Evolutionary conservation across 2,113 vertebrate species (phyloP), one percentile per base, ranked within the genome.

Genomic region (Tricholaema leucomelas): DNA sequence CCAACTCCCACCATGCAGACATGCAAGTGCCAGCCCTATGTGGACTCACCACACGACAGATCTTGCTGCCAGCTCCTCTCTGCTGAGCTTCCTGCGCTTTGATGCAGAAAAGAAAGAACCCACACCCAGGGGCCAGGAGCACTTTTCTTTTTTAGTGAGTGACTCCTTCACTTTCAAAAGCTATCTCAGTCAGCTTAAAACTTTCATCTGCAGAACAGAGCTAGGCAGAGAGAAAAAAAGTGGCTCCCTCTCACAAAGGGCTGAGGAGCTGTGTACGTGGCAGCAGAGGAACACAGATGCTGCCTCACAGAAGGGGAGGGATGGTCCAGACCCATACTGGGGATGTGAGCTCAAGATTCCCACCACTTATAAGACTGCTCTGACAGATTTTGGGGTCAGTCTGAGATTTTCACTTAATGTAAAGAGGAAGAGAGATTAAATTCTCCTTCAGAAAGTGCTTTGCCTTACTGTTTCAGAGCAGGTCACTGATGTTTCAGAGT

Each of bases 41-140:
- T 3, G 2, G 83, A 21, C 79, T 14, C 40, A 28, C 23, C 31
- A 15, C 2, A 5, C 33, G 54, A 15, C 36, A 65, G 91, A 71
- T 65, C 27, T 28, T 46, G 63, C 89, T 89, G 91, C 28, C 90
- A 77, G 67, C 46, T 65, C 75, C 33, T 10, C 93, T 85, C 67
- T 73, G 75, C 66, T 35, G 59, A 83, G 85, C 64, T 74, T 66
- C 70, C 15, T 11, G 58, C 6, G 0, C 83, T 85, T 70, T 61
- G 82, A 86, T 28, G 52, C 67, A 28, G n/a, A 13, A 18, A 69
- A 85, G 70, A 76, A 65, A 87, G 63, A 56, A 48, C 2, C 33
- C 4, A 1, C 28, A 4, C 0, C 0, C 5, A 23, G 23, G 44
- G 76, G 72, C 2, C 5, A 0, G 67, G 63, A 73, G 90, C 79